Percentiles rank a stretch among this genome's conserved stretches.
These are phyloP conservation scores for Holotrichia oblita DNA, from an alignment of 1,140 invertebrate species.

Conservation along the genomic window DNA sequence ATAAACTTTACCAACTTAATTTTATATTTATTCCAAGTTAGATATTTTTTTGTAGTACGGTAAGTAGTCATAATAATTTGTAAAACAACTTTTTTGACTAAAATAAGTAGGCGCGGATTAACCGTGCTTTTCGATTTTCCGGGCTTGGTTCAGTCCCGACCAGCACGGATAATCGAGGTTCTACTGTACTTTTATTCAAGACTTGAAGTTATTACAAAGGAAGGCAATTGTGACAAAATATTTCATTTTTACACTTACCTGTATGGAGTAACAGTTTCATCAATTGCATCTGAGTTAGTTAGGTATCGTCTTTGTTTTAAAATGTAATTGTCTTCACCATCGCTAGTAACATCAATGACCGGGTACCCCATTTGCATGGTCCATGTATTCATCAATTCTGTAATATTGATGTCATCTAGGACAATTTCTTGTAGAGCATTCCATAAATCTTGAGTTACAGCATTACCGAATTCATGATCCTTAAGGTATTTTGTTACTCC, in stretches of 20 bases:
- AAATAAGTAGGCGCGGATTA: too few species aligned
- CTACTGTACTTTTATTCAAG: background rate
- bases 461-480: constrained; percentile 76
- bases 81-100: too few species aligned
- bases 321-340: constrained; percentile 63
- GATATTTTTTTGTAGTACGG: too few species aligned
- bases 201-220: background rate
- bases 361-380: constrained; percentile 93
- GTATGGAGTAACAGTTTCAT: constrained; percentile 66
- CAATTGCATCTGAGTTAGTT: constrained; percentile 67
- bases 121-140: too few species aligned
- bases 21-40: too few species aligned
- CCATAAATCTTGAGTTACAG: constrained; percentile 83
- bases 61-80: too few species aligned
- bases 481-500: constrained; percentile 80
- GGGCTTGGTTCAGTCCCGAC: too few species aligned
- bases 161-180: too few species aligned
- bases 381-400: constrained; percentile 90
- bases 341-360: constrained; percentile 71
- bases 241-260: constrained; percentile 61
- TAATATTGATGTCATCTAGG: constrained; percentile 65
- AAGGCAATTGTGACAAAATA: background rate
- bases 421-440: constrained; percentile 67
- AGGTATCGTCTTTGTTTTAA: constrained; percentile 81
- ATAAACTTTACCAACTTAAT: too few species aligned